These are phyloP conservation scores for Cyprinus carpio DNA, from an alignment of 2,113 vertebrate genomes.

Conservation along the genomic window DNA sequence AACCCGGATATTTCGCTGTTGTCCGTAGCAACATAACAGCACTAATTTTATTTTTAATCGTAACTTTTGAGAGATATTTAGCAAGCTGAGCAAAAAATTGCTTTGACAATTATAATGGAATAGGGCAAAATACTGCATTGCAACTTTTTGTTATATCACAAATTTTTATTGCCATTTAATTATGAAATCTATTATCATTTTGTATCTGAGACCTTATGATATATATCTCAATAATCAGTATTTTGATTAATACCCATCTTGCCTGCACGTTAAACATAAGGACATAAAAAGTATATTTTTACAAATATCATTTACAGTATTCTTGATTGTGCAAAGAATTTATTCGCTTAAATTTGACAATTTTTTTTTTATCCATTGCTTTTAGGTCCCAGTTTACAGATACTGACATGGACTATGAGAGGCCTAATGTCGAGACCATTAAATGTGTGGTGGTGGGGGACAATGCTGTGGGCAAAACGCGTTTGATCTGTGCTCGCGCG, in stretches of 20 bases:
- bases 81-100: too few relatives aligned
- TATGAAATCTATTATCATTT: background rate
- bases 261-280: background rate
- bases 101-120: too few relatives aligned
- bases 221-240: background rate
- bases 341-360: too few relatives aligned
- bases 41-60: too few relatives aligned
- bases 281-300: background rate
- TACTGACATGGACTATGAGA: constrained; percentile 92
- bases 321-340: too few relatives aligned
- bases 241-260: background rate
- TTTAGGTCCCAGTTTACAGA: constrained; percentile 84
- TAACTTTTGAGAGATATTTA: too few relatives aligned
- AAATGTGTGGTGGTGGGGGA: constrained; percentile 88
- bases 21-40: too few relatives aligned
- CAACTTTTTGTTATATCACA: too few relatives aligned
- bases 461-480: constrained; percentile 86
- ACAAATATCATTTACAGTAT: background rate
- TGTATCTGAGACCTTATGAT: background rate
- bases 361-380: background rate
- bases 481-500: constrained; percentile 84
- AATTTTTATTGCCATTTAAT: too few relatives aligned
- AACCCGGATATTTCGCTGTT: too few relatives aligned
- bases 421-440: constrained; percentile 89
- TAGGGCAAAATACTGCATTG: too few relatives aligned